Conservation (phyloP, 2,113 vertebrate genomes). For the Meleagris gallopavo region DNA sequence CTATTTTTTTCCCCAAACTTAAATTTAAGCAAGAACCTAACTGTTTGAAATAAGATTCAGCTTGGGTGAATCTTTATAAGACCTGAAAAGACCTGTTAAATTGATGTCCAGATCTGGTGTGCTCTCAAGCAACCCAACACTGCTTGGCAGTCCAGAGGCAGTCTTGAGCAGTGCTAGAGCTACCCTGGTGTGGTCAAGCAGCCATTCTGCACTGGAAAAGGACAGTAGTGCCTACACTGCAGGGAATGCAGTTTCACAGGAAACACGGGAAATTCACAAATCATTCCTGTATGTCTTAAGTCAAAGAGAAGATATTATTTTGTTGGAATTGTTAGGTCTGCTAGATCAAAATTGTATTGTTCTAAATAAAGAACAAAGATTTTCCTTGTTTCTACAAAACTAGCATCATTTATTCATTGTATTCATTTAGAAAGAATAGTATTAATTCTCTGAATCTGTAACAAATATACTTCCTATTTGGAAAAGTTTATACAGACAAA, state of each 20-base stretch:
- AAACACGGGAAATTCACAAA: background rate
- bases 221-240: background rate
- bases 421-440: background rate
- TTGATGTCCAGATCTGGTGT: background rate
- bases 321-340: background rate
- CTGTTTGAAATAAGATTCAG: background rate
- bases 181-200: too few relatives aligned
- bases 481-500: background rate
- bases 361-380: background rate
- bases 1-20: background rate
- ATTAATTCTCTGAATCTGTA: background rate
- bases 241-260: background rate
- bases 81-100: background rate
- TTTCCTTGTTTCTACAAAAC: background rate
- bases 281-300: background rate
- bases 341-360: background rate
- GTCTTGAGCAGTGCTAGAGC: background rate
- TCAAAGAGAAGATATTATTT: background rate
- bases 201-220: background rate
- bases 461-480: background rate
- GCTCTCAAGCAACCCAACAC: rapidly evolving
- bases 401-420: background rate
- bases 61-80: background rate
- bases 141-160: background rate
- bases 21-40: background rate